Percentiles rank a stretch among this genome's conserved stretches.
These are phyloP conservation scores for Anas georgica DNA, from an alignment of 2,797 vertebrate genomes.

Conservation along the genomic window DNA sequence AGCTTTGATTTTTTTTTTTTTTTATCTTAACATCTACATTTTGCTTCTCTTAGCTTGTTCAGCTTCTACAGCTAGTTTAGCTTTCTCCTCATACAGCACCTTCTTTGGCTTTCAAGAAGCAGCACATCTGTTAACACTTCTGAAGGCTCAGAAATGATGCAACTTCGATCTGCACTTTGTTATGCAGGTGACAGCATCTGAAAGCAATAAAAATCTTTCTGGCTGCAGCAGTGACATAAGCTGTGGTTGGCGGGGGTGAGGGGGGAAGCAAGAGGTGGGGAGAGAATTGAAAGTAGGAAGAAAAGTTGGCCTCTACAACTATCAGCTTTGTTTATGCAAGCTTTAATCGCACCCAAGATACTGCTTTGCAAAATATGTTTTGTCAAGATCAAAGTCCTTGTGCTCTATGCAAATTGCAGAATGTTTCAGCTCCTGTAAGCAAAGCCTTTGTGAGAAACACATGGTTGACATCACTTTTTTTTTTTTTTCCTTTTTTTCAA, in stretches of 20 bases:
- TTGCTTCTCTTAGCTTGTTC: background rate
- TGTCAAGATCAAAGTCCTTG: slow-evolving; percentile 31
- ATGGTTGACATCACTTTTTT: background rate
- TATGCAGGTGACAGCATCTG: slow-evolving; percentile 38
- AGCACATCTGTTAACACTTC: slow-evolving; percentile 57
- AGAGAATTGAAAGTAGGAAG: background rate
- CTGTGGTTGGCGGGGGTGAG: background rate
- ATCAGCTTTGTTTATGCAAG: background rate
- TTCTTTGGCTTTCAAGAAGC: slow-evolving; percentile 37
- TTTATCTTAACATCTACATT: background rate
- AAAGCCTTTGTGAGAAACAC: background rate
- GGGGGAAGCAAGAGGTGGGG: background rate
- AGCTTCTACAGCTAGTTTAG: background rate
- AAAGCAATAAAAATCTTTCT: slow-evolving; percentile 1
- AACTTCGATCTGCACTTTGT: background rate
- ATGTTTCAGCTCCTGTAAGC: background rate
- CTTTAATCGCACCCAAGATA: background rate
- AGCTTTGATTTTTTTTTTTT: background rate
- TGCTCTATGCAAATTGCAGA: background rate
- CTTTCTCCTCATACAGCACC: background rate
- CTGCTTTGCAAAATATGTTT: background rate
- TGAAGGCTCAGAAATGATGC: slow-evolving; percentile 43
- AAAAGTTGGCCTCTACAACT: background rate
- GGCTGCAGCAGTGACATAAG: background rate
- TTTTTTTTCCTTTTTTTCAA: background rate